Conservation (phyloP, 1,140 invertebrate genomes). For the Delia radicum region DNA sequence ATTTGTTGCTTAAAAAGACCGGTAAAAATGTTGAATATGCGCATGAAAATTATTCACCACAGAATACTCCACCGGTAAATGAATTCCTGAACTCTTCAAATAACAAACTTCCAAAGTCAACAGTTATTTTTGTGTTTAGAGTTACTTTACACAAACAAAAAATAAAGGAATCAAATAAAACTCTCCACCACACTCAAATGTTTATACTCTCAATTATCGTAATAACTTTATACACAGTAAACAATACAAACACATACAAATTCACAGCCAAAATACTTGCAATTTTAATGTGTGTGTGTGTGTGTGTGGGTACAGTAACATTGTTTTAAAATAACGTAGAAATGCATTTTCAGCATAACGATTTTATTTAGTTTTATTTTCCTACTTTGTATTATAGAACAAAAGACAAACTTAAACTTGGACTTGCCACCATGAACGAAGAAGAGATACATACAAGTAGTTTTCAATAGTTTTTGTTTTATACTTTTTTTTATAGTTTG, state of each 20-base stretch:
- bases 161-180: neutral
- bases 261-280: neutral
- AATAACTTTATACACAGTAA: conserved; percentile 19
- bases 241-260: neutral
- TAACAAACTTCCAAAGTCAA: neutral
- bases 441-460: neutral
- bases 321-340: neutral
- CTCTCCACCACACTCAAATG: neutral
- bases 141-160: too few species aligned
- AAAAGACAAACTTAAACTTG: conserved; percentile 14
- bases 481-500: neutral
- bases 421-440: neutral
- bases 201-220: conserved; percentile 12
- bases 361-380: neutral
- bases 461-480: neutral
- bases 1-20: neutral
- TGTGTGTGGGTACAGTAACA: neutral
- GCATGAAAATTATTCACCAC: neutral
- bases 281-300: neutral
- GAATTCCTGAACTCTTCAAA: neutral
- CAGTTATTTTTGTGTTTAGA: neutral
- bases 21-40: neutral
- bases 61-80: neutral
- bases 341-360: conserved; percentile 12
- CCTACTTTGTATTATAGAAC: neutral